Percentiles rank a stretch among this genome's conserved stretches.
Conservation (phyloP, 2,888 invertebrate genomes). For the Lysandra bellargus region DNA sequence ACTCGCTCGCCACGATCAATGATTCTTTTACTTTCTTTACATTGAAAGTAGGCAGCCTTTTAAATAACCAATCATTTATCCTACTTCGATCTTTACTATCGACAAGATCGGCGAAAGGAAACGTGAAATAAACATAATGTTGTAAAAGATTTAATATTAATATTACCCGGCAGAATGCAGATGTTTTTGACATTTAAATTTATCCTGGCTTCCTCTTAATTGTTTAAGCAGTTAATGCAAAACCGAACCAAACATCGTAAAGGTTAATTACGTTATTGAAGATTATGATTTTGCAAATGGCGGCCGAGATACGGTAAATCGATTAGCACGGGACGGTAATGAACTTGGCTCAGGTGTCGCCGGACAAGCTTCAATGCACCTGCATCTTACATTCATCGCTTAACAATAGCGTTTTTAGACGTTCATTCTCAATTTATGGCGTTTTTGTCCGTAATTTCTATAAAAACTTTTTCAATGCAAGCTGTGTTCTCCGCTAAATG, state of each 20-base stretch:
- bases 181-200: not conserved
- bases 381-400: conserved; percentile 37
- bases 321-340: conserved; percentile 71
- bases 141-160: not conserved
- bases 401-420: conserved; percentile 1
- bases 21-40: conserved; percentile 74
- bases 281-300: conserved; percentile 56
- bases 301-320: conserved; percentile 65
- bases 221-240: not conserved
- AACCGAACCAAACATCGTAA: conserved; percentile 28
- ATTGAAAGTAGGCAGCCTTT: conserved; percentile 60
- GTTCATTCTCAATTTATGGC: not conserved
- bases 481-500: conserved; percentile 1
- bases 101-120: conserved; percentile 16
- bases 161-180: not conserved
- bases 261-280: conserved; percentile 39
- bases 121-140: not conserved
- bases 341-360: conserved; percentile 76
- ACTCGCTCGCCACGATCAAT: conserved; percentile 58
- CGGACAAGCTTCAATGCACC: conserved; percentile 49
- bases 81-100: conserved; percentile 22
- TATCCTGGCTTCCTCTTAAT: not conserved
- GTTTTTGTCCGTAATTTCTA: conserved; percentile 10
- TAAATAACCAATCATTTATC: conserved; percentile 36
- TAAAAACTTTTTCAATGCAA: conserved; percentile 10